phyloP scores from a whole-genome alignment of 2,113 vertebrate species.

The Silurus meridionalis region DNA sequence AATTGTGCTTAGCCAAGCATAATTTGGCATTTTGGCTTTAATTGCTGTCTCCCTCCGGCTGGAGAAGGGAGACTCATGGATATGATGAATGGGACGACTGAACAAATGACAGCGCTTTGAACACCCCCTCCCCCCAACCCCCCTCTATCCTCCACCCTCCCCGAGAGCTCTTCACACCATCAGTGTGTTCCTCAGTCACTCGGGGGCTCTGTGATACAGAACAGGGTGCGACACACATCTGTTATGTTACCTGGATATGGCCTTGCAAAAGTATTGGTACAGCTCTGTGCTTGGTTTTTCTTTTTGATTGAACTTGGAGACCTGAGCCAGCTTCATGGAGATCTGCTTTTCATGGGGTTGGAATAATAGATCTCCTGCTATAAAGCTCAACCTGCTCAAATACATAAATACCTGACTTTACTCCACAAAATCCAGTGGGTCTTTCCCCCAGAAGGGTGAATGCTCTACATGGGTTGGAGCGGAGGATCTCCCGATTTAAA shows the following conservation, averaged over 20 bases:
- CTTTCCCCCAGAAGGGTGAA: too few relatives aligned
- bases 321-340: too few relatives aligned
- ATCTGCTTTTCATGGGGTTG: too few relatives aligned
- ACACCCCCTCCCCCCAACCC: not conserved
- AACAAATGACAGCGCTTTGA: conserved; percentile 51
- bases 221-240: not conserved
- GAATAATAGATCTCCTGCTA: too few relatives aligned
- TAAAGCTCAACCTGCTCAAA: too few relatives aligned
- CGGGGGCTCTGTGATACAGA: not conserved
- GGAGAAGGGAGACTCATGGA: conserved; percentile 45
- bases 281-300: too few relatives aligned
- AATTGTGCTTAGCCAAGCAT: conserved; percentile 67
- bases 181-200: not conserved
- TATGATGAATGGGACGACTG: conserved; percentile 64
- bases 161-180: not conserved
- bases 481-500: too few relatives aligned
- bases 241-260: not conserved
- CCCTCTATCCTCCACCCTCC: not conserved
- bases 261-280: not conserved
- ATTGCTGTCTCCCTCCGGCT: conserved; percentile 60
- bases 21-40: conserved; percentile 65
- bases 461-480: too few relatives aligned
- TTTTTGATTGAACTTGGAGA: too few relatives aligned
- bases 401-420: too few relatives aligned
- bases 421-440: too few relatives aligned